Evolutionary conservation across 2,888 invertebrate genomes (phyloP).

Genomic region (Unio delphinus): DNA sequence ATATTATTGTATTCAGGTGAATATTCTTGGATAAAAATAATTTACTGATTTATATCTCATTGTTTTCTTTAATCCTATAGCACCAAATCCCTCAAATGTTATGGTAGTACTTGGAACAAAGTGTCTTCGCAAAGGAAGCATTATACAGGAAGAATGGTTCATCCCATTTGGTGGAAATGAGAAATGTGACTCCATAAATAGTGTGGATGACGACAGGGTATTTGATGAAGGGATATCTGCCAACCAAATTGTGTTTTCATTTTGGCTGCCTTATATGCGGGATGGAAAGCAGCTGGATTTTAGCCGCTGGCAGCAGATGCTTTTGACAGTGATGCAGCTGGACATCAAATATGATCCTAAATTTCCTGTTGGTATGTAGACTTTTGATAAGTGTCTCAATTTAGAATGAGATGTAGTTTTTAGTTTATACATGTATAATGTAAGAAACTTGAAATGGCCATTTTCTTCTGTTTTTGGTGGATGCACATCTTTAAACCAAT

Average conservation of each 20-base stretch:
- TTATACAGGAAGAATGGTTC: constrained; percentile 77
- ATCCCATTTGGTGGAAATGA: constrained; percentile 80
- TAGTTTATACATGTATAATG: not conserved
- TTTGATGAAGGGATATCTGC: constrained; percentile 31
- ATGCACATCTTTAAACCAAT: too few relatives aligned
- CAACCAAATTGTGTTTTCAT: constrained; percentile 82
- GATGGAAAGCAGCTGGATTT: constrained; percentile 85
- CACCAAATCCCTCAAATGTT: constrained; percentile 90
- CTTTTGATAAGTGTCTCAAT: too few relatives aligned
- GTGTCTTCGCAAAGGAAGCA: constrained; percentile 79
- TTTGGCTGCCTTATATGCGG: constrained; percentile 91
- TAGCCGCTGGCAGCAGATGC: constrained; percentile 97
- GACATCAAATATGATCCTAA: constrained; percentile 78
- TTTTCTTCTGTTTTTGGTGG: too few relatives aligned
- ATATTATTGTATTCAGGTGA: too few relatives aligned
- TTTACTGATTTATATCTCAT: constrained; percentile 8
- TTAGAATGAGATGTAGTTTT: too few relatives aligned
- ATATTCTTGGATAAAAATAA: not conserved
- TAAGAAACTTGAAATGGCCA: too few relatives aligned
- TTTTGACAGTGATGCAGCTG: constrained; percentile 91
- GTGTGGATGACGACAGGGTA: constrained; percentile 48
- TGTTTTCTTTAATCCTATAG: constrained; percentile 71
- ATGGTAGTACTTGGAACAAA: constrained; percentile 85
- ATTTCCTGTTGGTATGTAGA: constrained; percentile 45
- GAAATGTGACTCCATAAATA: constrained; percentile 69